Percentiles rank a stretch among this genome's conserved stretches.
Conservation (phyloP, 2,797 vertebrate species). For the Pelochelys cantorii region DNA sequence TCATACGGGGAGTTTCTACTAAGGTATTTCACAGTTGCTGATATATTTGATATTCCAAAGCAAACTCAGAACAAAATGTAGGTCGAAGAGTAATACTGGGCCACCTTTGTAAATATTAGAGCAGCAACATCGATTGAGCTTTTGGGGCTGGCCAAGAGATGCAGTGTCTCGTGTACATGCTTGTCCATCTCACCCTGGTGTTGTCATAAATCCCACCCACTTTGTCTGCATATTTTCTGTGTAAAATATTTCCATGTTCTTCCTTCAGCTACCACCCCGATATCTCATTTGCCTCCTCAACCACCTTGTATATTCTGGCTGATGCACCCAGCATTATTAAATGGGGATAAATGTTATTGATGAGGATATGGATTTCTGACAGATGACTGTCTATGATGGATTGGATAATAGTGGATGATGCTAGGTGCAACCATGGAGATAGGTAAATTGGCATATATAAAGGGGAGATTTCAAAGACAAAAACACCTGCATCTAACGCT, state of each 20-base stretch:
- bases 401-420: neutral
- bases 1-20: constrained; percentile 40
- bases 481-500: neutral
- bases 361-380: neutral
- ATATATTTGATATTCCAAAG: constrained; percentile 30
- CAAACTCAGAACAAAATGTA: neutral
- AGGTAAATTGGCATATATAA: neutral
- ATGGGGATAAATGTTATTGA: neutral
- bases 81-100: neutral
- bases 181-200: neutral
- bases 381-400: neutral
- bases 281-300: neutral
- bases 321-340: neutral
- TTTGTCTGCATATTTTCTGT: no score
- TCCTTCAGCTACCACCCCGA: neutral
- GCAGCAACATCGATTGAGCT: neutral
- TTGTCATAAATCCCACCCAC: neutral
- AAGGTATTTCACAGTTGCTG: constrained; percentile 19
- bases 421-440: neutral
- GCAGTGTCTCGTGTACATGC: neutral
- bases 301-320: neutral
- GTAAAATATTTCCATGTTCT: neutral
- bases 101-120: neutral
- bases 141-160: neutral
- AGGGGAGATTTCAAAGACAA: neutral